Conservation (phyloP, 92 coral and sea anemone species). For the Phymanthus crucifer region DNA sequence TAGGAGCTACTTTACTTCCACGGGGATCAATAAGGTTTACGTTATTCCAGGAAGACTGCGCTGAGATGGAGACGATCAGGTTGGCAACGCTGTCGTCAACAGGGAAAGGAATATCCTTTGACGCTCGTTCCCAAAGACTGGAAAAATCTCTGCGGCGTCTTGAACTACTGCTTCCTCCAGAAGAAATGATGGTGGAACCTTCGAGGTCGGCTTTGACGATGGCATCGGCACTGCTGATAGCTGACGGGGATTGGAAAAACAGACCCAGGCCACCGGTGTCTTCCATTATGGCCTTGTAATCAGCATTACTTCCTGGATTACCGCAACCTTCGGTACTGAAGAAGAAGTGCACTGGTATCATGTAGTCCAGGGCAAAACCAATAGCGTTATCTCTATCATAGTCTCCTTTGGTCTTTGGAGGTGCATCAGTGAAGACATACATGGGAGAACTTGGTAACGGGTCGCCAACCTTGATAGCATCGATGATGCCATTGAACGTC, state of each 20-base stretch:
- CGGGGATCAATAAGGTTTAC: constrained; percentile 53
- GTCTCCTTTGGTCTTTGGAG: constrained; percentile 38
- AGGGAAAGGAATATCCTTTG: constrained; percentile 24
- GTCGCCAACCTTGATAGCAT: constrained; percentile 48
- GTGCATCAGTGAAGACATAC: constrained; percentile 71
- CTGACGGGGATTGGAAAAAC: constrained; percentile 48
- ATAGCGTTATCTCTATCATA: constrained; percentile 53
- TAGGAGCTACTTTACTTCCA: constrained; percentile 31
- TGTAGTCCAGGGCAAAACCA: constrained; percentile 31
- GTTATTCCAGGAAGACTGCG: constrained; percentile 10
- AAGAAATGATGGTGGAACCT: constrained; percentile 56
- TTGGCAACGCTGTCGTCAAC: constrained; percentile 71
- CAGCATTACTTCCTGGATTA: constrained; percentile 12
- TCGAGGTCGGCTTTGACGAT: constrained; percentile 48
- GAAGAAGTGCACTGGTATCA: constrained; percentile 10
- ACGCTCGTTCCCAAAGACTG: constrained; percentile 5
- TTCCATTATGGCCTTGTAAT: constrained; percentile 52
- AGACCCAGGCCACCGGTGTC: constrained; percentile 58
- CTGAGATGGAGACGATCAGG: constrained; percentile 56
- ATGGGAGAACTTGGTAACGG: constrained; percentile 54
- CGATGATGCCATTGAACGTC: constrained; percentile 57
- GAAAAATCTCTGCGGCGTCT: constrained; percentile 18
- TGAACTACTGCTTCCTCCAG: constrained; percentile 32
- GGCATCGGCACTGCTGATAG: constrained; percentile 49
- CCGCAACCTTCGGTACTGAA: constrained; percentile 40